These are phyloP conservation scores for Ommatoiulus sabulosus DNA, from an alignment of 2,888 invertebrate genomes.

Conservation along the genomic window DNA sequence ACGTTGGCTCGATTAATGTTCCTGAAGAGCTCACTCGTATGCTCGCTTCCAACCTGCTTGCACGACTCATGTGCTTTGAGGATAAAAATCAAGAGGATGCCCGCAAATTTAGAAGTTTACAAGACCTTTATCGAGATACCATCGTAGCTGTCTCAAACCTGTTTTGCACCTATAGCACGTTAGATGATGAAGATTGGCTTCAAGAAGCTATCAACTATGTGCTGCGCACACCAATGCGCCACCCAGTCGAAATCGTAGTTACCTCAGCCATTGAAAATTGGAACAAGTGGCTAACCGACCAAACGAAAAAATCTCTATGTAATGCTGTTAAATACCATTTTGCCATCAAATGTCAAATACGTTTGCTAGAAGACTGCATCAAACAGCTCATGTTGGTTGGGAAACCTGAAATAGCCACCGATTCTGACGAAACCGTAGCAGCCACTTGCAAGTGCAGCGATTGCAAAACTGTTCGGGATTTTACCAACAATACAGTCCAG, in stretches of 20 bases:
- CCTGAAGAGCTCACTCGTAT: not conserved
- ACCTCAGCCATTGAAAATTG: not conserved
- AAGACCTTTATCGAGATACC: not conserved
- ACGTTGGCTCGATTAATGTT: not conserved
- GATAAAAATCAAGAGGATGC: not conserved
- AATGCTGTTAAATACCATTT: not conserved
- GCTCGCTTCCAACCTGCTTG: not conserved
- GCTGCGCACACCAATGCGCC: not conserved
- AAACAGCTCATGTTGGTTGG: not conserved
- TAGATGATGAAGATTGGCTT: not conserved
- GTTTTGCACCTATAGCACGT: not conserved
- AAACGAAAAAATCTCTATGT: not conserved
- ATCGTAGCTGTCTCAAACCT: not conserved
- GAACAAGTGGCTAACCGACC: not conserved
- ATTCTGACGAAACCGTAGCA: not conserved
- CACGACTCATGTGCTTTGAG: not conserved
- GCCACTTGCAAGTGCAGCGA: not conserved
- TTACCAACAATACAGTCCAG: not conserved
- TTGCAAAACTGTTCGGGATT: not conserved
- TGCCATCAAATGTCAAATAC: not conserved
- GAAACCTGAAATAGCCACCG: not conserved
- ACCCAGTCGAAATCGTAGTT: not conserved
- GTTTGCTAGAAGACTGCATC: not conserved
- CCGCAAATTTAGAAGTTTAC: not conserved
- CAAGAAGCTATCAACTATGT: not conserved